Evolutionary conservation across 2,888 invertebrate species (phyloP).

Genomic region (Sinopyrophorus schimmeli): DNA sequence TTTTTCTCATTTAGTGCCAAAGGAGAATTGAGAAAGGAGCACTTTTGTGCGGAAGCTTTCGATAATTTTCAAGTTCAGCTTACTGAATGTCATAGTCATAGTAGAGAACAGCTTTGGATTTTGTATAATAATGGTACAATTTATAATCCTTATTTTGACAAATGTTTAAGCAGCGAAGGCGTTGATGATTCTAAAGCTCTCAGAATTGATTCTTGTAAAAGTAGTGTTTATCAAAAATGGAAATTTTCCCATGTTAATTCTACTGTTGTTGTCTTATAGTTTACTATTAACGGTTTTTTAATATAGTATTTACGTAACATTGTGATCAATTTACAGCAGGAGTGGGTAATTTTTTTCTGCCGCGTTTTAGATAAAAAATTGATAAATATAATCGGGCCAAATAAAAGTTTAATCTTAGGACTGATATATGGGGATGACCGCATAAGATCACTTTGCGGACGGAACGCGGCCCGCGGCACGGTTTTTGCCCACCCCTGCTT

Average conservation of each 20-base stretch:
- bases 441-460: too few relatives aligned
- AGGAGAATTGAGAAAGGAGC: conserved; percentile 77
- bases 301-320: conserved; percentile 17
- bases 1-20: conserved; percentile 71
- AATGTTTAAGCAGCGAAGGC: conserved; percentile 51
- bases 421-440: too few relatives aligned
- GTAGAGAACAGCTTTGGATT: conserved; percentile 52
- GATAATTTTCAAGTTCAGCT: conserved; percentile 57
- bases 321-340: background rate
- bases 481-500: too few relatives aligned
- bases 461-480: too few relatives aligned
- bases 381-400: too few relatives aligned
- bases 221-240: conserved; percentile 49
- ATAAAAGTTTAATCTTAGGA: too few relatives aligned
- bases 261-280: conserved; percentile 35
- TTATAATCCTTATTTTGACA: conserved; percentile 48
- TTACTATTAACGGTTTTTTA: conserved; percentile 4
- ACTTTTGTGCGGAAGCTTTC: conserved; percentile 70
- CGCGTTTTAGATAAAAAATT: background rate
- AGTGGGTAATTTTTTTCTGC: background rate
- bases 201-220: conserved; percentile 46
- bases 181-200: conserved; percentile 50
- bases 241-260: conserved; percentile 48
- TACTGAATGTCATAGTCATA: conserved; percentile 56
- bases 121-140: conserved; percentile 48